Conservation (phyloP, 2,888 invertebrate species). For the Nomada fabriciana region DNA sequence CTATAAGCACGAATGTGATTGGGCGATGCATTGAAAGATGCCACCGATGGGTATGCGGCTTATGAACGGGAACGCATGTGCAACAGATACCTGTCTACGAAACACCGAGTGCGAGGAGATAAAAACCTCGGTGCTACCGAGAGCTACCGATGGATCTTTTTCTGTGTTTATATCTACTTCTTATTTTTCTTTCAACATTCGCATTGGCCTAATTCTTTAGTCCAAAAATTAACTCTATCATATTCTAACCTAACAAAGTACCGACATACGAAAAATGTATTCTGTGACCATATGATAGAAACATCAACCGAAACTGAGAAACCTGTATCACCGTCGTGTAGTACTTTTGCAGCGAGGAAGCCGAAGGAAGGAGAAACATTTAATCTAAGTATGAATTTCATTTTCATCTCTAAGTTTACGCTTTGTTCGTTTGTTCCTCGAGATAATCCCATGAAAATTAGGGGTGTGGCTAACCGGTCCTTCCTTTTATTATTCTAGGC, state of each 20-base stretch:
- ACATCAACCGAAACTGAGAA: conserved; percentile 63
- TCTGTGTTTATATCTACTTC: conserved; percentile 75
- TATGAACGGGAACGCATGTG: conserved; percentile 67
- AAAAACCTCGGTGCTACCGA: conserved; percentile 65
- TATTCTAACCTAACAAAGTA: conserved; percentile 63
- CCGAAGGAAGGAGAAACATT: conserved; percentile 65
- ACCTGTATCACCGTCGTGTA: conserved; percentile 56
- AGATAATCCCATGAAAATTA: conserved; percentile 46
- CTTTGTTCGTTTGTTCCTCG: conserved; percentile 10
- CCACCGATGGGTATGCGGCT: conserved; percentile 51
- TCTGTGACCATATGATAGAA: conserved; percentile 75
- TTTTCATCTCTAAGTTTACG: conserved; percentile 18
- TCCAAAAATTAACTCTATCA: conserved; percentile 40
- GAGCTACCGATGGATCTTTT: conserved; percentile 76
- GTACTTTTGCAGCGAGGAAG: conserved; percentile 59
- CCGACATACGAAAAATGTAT: conserved; percentile 73
- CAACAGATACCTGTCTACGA: conserved; percentile 69
- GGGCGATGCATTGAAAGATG: not conserved
- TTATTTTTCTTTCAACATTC: conserved; percentile 71
- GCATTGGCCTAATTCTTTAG: conserved; percentile 63
- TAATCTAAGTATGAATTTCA: conserved; percentile 72
- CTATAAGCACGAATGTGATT: not conserved
- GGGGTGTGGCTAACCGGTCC: conserved; percentile 73
- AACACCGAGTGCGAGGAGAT: conserved; percentile 64
- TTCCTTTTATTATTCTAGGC: conserved; percentile 64